phyloP scores from a whole-genome alignment of 2,888 invertebrate species.

The Pycnomerus fuliginosus region DNA sequence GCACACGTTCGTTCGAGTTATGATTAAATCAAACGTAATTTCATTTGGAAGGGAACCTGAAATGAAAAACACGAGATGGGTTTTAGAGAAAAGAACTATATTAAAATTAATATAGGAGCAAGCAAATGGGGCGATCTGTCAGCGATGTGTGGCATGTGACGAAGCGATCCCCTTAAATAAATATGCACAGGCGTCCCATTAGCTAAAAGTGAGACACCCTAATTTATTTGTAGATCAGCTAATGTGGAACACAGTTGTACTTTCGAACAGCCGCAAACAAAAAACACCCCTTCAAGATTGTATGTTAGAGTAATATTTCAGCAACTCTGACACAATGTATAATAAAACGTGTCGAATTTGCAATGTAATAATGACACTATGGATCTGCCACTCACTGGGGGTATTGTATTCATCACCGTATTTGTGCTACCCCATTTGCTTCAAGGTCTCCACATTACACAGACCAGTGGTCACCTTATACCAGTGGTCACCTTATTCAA shows the following conservation, averaged over 20 bases:
- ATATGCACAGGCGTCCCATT: constrained; percentile 19
- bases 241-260: constrained; percentile 18
- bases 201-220: constrained; percentile 18
- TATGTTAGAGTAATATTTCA: constrained; percentile 42
- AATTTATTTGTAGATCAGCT: constrained; percentile 23
- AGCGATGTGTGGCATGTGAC: constrained; percentile 12
- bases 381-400: constrained; percentile 42
- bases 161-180: constrained; percentile 14
- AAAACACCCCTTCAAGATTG: constrained; percentile 14
- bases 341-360: constrained; percentile 46
- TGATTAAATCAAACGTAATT: constrained; percentile 23
- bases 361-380: constrained; percentile 44
- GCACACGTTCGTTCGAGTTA: constrained; percentile 16
- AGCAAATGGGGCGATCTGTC: constrained; percentile 9
- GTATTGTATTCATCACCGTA: constrained; percentile 47
- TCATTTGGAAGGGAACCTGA: no score
- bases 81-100: constrained; percentile 12
- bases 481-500: no score
- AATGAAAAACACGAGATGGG: constrained; percentile 14
- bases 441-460: constrained; percentile 28
- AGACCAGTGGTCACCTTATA: constrained; percentile 25
- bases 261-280: constrained; percentile 10
- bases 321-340: constrained; percentile 37
- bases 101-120: no score
- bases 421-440: constrained; percentile 49